Percentiles rank a stretch among this genome's conserved stretches.
phyloP scores from a whole-genome alignment of 2,888 invertebrate genomes.

The Hirtodrosophila alboralis region DNA sequence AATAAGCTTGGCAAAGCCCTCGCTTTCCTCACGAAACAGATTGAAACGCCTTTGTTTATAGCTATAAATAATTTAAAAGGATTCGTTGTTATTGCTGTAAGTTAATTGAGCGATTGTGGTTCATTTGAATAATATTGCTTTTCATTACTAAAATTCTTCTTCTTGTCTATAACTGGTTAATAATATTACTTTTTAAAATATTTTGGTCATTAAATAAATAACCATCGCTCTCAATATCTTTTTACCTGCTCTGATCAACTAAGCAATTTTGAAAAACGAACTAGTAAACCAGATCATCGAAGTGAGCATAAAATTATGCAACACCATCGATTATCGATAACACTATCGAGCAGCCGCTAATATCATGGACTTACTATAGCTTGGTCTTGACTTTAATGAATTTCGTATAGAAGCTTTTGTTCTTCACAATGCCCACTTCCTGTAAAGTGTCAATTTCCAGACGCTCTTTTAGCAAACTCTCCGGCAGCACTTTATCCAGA shows the following conservation, averaged over 20 bases:
- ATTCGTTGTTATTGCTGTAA: too few relatives aligned
- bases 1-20: slow-evolving; percentile 98
- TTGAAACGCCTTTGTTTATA: slow-evolving; percentile 99
- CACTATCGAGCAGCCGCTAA: background rate
- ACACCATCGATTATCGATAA: background rate
- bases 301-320: too few relatives aligned
- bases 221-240: slow-evolving; percentile 62
- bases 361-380: slow-evolving; percentile 91
- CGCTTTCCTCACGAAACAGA: slow-evolving; percentile 98
- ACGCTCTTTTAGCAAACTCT: slow-evolving; percentile 94
- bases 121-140: too few relatives aligned
- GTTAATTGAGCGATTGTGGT: too few relatives aligned
- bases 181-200: too few relatives aligned
- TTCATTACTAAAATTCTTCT: too few relatives aligned
- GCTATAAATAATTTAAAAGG: too few relatives aligned
- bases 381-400: slow-evolving; percentile 99
- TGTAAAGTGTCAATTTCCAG: slow-evolving; percentile 96
- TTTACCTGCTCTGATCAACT: background rate
- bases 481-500: slow-evolving; percentile 92
- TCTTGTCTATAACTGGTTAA: too few relatives aligned
- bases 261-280: too few relatives aligned
- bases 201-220: too few relatives aligned
- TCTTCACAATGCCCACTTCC: slow-evolving; percentile 94
- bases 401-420: slow-evolving; percentile 95
- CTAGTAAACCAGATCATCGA: too few relatives aligned